phyloP scores from a whole-genome alignment of 1,140 invertebrate genomes.

The Medauroidea extradentata region DNA sequence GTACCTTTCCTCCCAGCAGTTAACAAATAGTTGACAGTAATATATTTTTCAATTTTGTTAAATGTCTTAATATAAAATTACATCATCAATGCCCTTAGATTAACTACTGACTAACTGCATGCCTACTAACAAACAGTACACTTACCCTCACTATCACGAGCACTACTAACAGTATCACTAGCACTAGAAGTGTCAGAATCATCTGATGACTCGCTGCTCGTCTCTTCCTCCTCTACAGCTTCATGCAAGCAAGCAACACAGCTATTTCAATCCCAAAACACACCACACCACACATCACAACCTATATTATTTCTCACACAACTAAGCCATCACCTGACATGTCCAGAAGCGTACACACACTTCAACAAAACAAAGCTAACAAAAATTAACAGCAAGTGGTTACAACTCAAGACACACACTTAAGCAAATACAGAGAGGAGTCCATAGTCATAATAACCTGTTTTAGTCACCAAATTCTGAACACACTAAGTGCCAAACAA shows the following conservation, averaged over 20 bases:
- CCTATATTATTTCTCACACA: no score
- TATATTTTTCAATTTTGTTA: no score
- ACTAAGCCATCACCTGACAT: no score
- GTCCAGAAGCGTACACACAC: no score
- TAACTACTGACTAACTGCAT: background rate
- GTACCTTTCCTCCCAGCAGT: no score
- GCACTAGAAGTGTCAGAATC: slow-evolving; percentile 47
- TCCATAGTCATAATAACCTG: background rate
- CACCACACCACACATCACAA: slow-evolving; percentile 3
- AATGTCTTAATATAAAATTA: background rate
- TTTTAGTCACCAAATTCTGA: background rate
- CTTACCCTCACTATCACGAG: slow-evolving; percentile 18
- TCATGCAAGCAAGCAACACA: slow-evolving; percentile 11
- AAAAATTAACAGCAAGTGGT: background rate
- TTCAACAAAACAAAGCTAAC: no score
- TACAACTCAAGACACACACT: background rate
- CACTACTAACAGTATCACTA: slow-evolving; percentile 30
- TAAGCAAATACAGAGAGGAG: background rate
- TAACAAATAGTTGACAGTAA: no score
- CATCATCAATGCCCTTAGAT: background rate
- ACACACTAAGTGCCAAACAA: background rate
- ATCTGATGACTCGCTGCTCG: slow-evolving; percentile 46
- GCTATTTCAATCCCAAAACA: background rate
- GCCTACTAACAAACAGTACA: background rate
- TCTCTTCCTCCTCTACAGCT: slow-evolving; percentile 43